These are phyloP conservation scores for Corythoichthys intestinalis DNA, from an alignment of 2,113 vertebrate species.

Conservation along the genomic window DNA sequence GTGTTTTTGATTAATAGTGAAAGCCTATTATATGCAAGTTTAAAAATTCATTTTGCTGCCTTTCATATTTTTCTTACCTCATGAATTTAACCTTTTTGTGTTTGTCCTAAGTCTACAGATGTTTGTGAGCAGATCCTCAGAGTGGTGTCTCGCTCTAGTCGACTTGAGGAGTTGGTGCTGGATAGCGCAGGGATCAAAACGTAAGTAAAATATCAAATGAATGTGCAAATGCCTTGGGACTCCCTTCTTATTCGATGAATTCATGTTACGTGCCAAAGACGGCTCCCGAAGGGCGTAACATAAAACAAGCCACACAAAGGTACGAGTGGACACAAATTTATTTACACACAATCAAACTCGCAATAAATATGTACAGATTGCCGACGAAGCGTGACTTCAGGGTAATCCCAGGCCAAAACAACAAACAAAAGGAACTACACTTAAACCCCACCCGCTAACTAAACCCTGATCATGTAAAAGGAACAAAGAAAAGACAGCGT, in stretches of 20 bases:
- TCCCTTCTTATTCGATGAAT: background rate
- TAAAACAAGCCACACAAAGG: too few relatives aligned
- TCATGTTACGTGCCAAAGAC: too few relatives aligned
- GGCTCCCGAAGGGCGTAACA: too few relatives aligned
- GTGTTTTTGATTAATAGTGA: conserved; percentile 14
- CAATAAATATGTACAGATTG: too few relatives aligned
- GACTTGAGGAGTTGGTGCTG: conserved; percentile 89
- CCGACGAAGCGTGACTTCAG: too few relatives aligned
- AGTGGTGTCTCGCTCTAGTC: conserved; percentile 86
- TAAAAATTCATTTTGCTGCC: background rate
- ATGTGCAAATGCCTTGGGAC: background rate
- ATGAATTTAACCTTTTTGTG: background rate
- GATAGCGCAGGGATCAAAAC: conserved; percentile 93
- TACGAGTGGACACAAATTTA: too few relatives aligned
- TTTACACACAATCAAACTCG: too few relatives aligned
- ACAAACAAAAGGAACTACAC: too few relatives aligned
- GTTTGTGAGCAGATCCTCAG: conserved; percentile 93
- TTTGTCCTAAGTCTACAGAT: conserved; percentile 80
- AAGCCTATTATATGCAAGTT: background rate
- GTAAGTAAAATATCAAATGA: conserved; percentile 66
- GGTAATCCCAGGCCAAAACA: too few relatives aligned
- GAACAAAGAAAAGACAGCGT: too few relatives aligned
- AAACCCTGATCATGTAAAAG: too few relatives aligned
- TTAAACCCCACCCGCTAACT: too few relatives aligned
- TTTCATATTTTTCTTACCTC: background rate